Evolutionary conservation across 1,140 invertebrate species (phyloP), one percentile per base, ranked within the genome.

Genomic region (Zelostemma sp.): DNA sequence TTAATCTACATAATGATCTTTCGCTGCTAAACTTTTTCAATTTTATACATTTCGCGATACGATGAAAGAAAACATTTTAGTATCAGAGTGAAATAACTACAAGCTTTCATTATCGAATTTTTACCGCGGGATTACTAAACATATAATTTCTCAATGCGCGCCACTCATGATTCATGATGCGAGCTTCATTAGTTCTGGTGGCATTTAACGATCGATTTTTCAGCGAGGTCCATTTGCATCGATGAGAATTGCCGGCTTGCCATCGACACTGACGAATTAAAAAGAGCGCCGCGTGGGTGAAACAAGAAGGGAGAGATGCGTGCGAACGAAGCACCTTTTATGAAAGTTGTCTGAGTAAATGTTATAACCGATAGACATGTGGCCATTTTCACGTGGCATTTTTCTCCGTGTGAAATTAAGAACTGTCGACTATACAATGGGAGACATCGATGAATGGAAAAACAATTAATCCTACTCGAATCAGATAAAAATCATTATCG

Each of bases 221-320:
- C 28, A 55, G 16, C 21, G 15, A 19, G 57, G 51, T 66, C 59
- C 62, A 69, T 62, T 68, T 66, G 68, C 57, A 77, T 68, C 64
- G 74, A 74, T 80, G 77, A 76, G 77, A 81, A 80, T 72, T 55
- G 55, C 17, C 76, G 56, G 78, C 67, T 60, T 81, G 80, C 54
- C 47, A 31, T 68, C 74, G 77, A 81, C 80, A 80, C 70, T 80
- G 79, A 80, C 62, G 68, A 79, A 81, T 81, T 68, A 68, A 79
- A 75, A 40, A 25, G 61, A 73, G 18, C 45, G 14, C 21, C 19
- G 67, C 59, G 76, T 75, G 77, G 72, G 77, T 71, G 56, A 62
- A 61, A 49, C 51, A 15, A 48, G 35, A 60, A 58, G 73, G 55
- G 58, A 43, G 59, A 47, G 57, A 70, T 60, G 75, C 63, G 66